Conservation (phyloP, 2,797 vertebrate genomes). For the Danio tinwini region DNA sequence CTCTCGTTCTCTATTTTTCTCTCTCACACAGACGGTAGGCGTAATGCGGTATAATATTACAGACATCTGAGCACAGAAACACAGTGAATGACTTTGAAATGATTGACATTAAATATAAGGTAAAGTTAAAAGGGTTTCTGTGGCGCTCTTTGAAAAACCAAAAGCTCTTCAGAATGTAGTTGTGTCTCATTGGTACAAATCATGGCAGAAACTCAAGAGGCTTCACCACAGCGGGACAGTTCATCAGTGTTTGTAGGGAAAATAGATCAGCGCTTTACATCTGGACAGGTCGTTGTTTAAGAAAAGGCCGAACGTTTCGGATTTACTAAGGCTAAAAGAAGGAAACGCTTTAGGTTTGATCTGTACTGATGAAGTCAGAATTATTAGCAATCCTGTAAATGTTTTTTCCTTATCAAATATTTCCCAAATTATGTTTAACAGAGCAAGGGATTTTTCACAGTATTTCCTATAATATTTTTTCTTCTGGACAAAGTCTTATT, state of each 20-base stretch:
- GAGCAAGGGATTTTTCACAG: too few species aligned
- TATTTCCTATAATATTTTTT: too few species aligned
- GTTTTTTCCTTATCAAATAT: too few species aligned
- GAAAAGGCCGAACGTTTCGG: background rate
- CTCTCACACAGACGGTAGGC: slow-evolving; percentile 22
- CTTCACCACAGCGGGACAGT: background rate
- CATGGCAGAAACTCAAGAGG: background rate
- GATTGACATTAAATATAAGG: background rate
- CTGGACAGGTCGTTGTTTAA: background rate
- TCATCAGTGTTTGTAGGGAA: background rate
- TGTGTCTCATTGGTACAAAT: slow-evolving; percentile 25
- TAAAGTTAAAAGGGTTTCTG: background rate
- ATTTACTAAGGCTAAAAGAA: background rate
- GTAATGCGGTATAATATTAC: background rate
- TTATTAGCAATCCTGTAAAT: too few species aligned
- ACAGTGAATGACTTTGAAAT: background rate
- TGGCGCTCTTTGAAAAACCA: background rate
- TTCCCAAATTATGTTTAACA: too few species aligned
- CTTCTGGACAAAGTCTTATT: too few species aligned
- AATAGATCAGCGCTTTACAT: slow-evolving; percentile 5
- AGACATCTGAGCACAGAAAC: slow-evolving; percentile 1
- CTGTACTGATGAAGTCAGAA: background rate
- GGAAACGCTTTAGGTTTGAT: background rate
- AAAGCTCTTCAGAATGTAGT: slow-evolving; percentile 1
- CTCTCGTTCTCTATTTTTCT: slow-evolving; percentile 40